Evolutionary conservation across 1,140 invertebrate species (phyloP), one percentile per base, ranked within the genome.

Genomic region (Aphelenchoides besseyi): DNA sequence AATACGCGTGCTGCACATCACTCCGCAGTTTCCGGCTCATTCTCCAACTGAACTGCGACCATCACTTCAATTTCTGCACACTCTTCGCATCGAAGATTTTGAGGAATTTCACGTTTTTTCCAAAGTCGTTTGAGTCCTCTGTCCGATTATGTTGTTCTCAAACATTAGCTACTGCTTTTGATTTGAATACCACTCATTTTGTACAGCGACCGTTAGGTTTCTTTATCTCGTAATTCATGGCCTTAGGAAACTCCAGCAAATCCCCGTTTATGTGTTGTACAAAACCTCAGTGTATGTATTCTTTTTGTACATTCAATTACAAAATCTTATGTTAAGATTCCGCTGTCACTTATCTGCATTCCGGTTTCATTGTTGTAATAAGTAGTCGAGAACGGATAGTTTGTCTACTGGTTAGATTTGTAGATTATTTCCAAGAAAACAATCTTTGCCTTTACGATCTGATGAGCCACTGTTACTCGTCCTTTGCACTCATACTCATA

Each of bases 31-130:
- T 53, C 63, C 63, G 1, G 36, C 33, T 23, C 30, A 33, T 12
- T 16, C 36, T 23, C 63, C 63, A 23, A 26, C 1, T 1, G 63
- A 66, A 53, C 36, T 66, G 26, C 30, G 63, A 23, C 48, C 63
- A 26, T 66, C 63, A n/a, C n/a, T 12, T 35, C 63, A 53, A 2
- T 66, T 41, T 32, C 30, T 66, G 18, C 63, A 66, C 8, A 53
- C 36, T 16, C 29, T 66, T 12, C 16, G 48, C 1, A 66, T 66
- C 28, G 63, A 66, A 23, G 26, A 29, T 12, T 33, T 18, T 28
- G 63, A 66, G 28, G 63, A 66, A 33, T 53, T 66, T 2, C 63
- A 35, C 30, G 63, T 66, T 32, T 66, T 66, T 66, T 59, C 5
- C 41, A 23, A 16, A 23, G 12, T 48, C 41, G 41, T 48, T 23